Conservation (phyloP, 2,797 vertebrate genomes). For the Mus minutoides region DNA sequence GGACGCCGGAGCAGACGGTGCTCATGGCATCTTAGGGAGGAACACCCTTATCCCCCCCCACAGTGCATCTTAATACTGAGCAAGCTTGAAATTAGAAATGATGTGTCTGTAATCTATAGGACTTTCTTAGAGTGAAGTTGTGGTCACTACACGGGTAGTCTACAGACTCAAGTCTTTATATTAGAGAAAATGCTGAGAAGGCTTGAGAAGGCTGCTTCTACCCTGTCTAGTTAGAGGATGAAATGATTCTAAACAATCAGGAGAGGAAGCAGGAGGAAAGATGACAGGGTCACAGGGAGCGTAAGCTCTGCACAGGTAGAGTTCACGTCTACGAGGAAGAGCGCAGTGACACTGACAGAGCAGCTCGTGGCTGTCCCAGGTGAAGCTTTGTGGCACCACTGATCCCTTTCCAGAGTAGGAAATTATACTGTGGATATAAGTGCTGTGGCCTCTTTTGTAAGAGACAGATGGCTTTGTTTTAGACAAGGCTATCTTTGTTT, state of each 20-base stretch:
- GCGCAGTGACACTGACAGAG: background rate
- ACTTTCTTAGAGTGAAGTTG: background rate
- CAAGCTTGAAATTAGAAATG: background rate
- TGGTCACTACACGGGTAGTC: background rate
- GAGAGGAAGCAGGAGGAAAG: background rate
- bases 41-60: background rate
- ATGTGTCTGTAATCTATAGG: background rate
- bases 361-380: too few species aligned
- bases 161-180: conserved; percentile 32
- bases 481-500: background rate
- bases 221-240: background rate
- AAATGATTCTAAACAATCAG: background rate
- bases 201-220: background rate
- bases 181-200: background rate
- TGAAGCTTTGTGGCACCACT: background rate
- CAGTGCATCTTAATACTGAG: background rate
- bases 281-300: background rate
- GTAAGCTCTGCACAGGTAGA: background rate
- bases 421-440: conserved; percentile 21
- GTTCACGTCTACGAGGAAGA: background rate
- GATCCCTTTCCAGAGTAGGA: background rate
- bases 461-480: background rate
- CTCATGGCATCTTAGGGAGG: background rate
- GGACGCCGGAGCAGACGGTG: background rate
- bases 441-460: background rate